Evolutionary conservation across 1,140 invertebrate species (phyloP).

Genomic region (Lucilia sericata): DNA sequence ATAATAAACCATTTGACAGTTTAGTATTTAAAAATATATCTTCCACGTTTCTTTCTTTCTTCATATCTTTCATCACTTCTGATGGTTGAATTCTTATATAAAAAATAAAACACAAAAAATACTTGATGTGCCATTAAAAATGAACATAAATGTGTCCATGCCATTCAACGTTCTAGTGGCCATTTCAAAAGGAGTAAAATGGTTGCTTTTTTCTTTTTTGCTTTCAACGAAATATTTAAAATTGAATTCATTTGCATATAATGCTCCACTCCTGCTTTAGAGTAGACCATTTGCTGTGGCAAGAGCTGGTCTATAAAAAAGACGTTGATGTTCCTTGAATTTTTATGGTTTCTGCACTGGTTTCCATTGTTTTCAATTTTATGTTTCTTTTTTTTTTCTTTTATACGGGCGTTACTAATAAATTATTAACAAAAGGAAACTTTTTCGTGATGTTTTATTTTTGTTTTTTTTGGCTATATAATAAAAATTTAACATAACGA

Average conservation of each 20-base stretch:
- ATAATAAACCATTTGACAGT: neutral
- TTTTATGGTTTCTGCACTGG: slow-evolving; percentile 8
- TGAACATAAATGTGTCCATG: neutral
- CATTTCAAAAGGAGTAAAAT: neutral
- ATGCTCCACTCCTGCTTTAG: neutral
- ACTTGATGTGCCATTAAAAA: neutral
- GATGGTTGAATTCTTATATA: neutral
- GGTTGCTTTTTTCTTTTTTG: neutral
- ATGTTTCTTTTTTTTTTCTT: neutral
- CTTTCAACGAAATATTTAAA: neutral
- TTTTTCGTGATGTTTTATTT: neutral
- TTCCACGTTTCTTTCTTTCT: neutral
- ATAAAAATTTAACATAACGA: neutral
- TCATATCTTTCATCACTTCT: too few relatives aligned
- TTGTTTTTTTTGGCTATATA: neutral
- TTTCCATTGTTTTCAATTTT: neutral
- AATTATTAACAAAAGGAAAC: slow-evolving; percentile 4
- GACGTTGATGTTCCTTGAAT: neutral
- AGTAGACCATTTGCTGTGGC: neutral
- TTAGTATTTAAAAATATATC: neutral
- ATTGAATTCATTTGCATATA: slow-evolving; percentile 14
- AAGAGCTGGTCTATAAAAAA: neutral
- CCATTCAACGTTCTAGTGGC: neutral
- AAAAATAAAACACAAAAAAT: neutral
- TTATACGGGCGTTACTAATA: neutral